Percentiles rank a stretch among this genome's conserved stretches.
Conservation (phyloP, 2,113 vertebrate genomes). For the Plestiodon gilberti region DNA sequence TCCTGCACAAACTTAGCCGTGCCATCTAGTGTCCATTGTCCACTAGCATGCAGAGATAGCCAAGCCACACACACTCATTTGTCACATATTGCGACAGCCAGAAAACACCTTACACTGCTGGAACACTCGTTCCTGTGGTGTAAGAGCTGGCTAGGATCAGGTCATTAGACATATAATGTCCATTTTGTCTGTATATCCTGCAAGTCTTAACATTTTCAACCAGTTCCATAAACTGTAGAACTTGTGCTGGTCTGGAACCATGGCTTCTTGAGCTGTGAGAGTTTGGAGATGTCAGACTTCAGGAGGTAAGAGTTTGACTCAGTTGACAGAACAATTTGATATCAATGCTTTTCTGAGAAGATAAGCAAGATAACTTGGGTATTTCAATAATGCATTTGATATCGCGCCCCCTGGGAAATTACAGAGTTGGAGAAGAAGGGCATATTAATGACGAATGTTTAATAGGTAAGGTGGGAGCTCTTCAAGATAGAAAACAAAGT, state of each 20-base stretch:
- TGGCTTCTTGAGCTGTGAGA: background rate
- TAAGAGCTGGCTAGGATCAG: no score
- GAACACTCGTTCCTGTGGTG: no score
- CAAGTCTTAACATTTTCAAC: no score
- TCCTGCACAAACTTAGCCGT: no score
- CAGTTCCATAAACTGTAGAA: background rate
- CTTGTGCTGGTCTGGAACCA: background rate
- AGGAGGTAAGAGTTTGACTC: background rate
- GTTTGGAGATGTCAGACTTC: background rate
- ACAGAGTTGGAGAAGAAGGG: background rate
- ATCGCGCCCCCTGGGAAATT: background rate
- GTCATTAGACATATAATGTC: background rate
- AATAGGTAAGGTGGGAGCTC: background rate
- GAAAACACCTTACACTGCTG: no score
- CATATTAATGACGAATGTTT: background rate
- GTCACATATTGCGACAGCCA: no score
- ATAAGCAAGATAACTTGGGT: background rate
- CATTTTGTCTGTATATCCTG: background rate
- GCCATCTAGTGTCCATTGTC: no score
- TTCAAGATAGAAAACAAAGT: background rate
- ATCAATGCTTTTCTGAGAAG: background rate
- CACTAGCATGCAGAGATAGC: no score
- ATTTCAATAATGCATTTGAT: background rate
- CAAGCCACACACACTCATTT: no score
- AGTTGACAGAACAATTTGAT: background rate